Percentiles rank a stretch among this genome's conserved stretches.
phyloP scores from a whole-genome alignment of 2,888 invertebrate genomes.

The Dione juno region DNA sequence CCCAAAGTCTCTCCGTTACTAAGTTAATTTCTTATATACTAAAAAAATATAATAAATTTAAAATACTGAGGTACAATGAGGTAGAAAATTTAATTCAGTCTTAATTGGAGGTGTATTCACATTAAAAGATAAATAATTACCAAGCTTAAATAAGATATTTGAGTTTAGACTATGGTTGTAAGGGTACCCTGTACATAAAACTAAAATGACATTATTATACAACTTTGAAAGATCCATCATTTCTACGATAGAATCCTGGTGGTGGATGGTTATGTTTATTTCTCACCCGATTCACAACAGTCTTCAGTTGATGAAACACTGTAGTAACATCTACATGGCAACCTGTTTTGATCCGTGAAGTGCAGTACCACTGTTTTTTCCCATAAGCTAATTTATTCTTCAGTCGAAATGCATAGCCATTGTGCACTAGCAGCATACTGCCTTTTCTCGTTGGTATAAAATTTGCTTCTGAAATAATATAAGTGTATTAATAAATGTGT shows the following conservation, averaged over 20 bases:
- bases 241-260: constrained; percentile 69
- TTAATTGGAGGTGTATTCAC: constrained; percentile 18
- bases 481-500: constrained; percentile 34
- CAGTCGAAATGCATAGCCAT: constrained; percentile 72
- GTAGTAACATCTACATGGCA: constrained; percentile 75
- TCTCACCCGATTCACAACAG: constrained; percentile 66
- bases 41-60: constrained; percentile 35
- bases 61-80: constrained; percentile 42
- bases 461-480: constrained; percentile 68
- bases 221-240: constrained; percentile 73
- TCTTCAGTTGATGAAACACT: constrained; percentile 59
- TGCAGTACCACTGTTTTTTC: constrained; percentile 78
- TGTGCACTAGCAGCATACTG: constrained; percentile 67
- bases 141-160: background rate
- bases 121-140: background rate
- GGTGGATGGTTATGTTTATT: constrained; percentile 70
- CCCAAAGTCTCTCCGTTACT: constrained; percentile 22
- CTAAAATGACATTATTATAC: constrained; percentile 52
- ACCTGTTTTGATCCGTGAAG: constrained; percentile 69
- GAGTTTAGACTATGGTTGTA: background rate
- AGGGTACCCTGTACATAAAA: background rate
- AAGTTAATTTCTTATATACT: constrained; percentile 12
- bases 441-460: constrained; percentile 75
- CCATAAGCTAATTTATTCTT: constrained; percentile 77
- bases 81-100: constrained; percentile 46